Evolutionary conservation across 2,888 invertebrate species (phyloP).

Genomic region (Erebia palarica): DNA sequence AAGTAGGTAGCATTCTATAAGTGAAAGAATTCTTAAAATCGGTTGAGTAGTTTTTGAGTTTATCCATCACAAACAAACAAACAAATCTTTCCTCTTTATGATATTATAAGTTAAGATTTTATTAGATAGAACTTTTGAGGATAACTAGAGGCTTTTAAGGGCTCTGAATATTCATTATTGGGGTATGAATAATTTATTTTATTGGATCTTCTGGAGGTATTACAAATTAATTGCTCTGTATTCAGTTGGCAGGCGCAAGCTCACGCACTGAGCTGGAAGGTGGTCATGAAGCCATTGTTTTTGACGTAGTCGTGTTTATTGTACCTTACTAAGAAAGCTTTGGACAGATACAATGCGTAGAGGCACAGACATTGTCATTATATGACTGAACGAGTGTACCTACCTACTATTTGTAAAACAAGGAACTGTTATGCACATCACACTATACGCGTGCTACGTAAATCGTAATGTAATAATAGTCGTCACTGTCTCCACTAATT

Average conservation of each 20-base stretch:
- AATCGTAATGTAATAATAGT: no score
- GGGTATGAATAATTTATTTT: conserved; percentile 42
- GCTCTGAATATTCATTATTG: conserved; percentile 30
- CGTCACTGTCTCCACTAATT: no score
- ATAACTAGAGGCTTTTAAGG: neutral
- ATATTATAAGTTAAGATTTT: no score
- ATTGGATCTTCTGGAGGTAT: conserved; percentile 46
- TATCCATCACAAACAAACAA: no score
- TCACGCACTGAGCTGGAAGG: conserved; percentile 62
- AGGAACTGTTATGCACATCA: neutral
- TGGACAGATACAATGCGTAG: neutral
- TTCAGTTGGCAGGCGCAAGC: conserved; percentile 58
- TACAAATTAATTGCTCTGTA: conserved; percentile 52
- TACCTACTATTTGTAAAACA: no score
- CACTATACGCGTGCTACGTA: no score
- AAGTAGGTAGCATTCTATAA: no score
- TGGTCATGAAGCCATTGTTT: conserved; percentile 77
- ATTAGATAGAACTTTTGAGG: neutral
- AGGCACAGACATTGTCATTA: neutral
- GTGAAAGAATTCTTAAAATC: no score
- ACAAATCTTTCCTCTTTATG: no score
- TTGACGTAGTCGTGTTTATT: conserved; percentile 73
- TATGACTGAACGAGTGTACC: neutral
- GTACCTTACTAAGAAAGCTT: conserved; percentile 60
- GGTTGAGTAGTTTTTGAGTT: no score